Conservation (phyloP, 2,888 invertebrate species). For the Eugnorisma glareosa region DNA sequence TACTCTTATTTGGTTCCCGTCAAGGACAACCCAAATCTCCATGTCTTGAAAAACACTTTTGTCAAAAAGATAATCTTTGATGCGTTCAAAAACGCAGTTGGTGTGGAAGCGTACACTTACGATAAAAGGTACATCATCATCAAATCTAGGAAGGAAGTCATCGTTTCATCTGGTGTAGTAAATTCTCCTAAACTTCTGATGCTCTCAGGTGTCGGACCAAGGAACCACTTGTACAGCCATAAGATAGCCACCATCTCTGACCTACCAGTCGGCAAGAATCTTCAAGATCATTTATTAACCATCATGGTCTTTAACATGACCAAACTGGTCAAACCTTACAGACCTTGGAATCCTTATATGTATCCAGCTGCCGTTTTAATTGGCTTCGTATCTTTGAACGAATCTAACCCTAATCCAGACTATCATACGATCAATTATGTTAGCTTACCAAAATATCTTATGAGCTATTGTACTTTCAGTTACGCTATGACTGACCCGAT, state of each 20-base stretch:
- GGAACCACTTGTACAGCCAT: slow-evolving; percentile 68
- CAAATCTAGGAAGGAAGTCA: slow-evolving; percentile 71
- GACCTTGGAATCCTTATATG: slow-evolving; percentile 66
- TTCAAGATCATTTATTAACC: slow-evolving; percentile 78
- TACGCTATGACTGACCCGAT: slow-evolving; percentile 64
- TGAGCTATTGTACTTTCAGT: slow-evolving; percentile 46
- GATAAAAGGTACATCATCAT: slow-evolving; percentile 49
- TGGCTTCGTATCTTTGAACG: slow-evolving; percentile 46
- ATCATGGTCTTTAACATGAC: slow-evolving; percentile 70
- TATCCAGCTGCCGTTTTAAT: slow-evolving; percentile 71
- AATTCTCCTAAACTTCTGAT: slow-evolving; percentile 78
- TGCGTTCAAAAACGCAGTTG: slow-evolving; percentile 59
- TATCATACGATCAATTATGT: slow-evolving; percentile 42
- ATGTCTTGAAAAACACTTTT: slow-evolving; percentile 49
- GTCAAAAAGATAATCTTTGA: slow-evolving; percentile 51
- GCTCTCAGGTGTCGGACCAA: slow-evolving; percentile 78
- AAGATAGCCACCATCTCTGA: slow-evolving; percentile 69
- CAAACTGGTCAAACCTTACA: slow-evolving; percentile 62
- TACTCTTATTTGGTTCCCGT: slow-evolving; percentile 28
- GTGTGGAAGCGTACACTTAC: slow-evolving; percentile 68
- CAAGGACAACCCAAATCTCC: slow-evolving; percentile 31
- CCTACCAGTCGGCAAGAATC: slow-evolving; percentile 75
- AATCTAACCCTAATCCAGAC: slow-evolving; percentile 40
- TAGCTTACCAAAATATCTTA: slow-evolving; percentile 21
- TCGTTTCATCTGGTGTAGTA: slow-evolving; percentile 76